Evolutionary conservation across 2,113 vertebrate species (phyloP), one percentile per base, ranked within the genome.

Genomic region (Megaleporinus macrocephalus): DNA sequence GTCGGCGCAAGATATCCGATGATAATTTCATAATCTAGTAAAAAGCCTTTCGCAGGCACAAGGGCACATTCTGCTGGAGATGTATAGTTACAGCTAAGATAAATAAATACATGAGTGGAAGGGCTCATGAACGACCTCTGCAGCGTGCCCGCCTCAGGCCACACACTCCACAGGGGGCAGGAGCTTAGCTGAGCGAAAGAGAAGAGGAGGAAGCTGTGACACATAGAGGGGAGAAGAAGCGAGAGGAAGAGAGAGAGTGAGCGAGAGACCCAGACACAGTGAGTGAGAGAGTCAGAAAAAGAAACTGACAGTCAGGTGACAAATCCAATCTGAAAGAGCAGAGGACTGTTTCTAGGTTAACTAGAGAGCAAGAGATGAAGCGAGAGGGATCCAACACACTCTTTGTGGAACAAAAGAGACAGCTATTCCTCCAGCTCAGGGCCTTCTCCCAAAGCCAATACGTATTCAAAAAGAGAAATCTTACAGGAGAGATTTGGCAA

Each of bases 51-150:
- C 15, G 20, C 68, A 61, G 36, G 22, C 13, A 33, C 59, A 65
- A 53, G 47, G 44, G 29, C 61, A 65, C 29, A 80, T 47, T 47
- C 27, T 51, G 36, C 59, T 36, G 20, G 57, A 72, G 66, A 63
- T 51, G 41, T 29, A 53, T 55, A 70, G 24, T 57, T 81, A 5
- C 29, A n/a, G 84, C 47, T 63, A 33, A 87, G 84, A 81, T 27
- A 68, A 85, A 88, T 85, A 75, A 55, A 86, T 78, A 88, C 80
- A 86, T 29, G 61, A 85, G 47, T 22, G 71, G 86, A 76, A 24
- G 83, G 76, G 71, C 57, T 82, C 88, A 80, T 76, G 57, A 0
- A 11, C 89, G 86, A 88, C 87, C 88, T 90, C 90, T 90, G 55
- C 76, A 80, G 82, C 61, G 10, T 82, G 81, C 66, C 72, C 72